A percentile compares a stretch with the other conserved stretches of the same genome.
Conservation (phyloP, 2,797 vertebrate genomes). For the Ptychobarbus kaznakovi region DNA sequence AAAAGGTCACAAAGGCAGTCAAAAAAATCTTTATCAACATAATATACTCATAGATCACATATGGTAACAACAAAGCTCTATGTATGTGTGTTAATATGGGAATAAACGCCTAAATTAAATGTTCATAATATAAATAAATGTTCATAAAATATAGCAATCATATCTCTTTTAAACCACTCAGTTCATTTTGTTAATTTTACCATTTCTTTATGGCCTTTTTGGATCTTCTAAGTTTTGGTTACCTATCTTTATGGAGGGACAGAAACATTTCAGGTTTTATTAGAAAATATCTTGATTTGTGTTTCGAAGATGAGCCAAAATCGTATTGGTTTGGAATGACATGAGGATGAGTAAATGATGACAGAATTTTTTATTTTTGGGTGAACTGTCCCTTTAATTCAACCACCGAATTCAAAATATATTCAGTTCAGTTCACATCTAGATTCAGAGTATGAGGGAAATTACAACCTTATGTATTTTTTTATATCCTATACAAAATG, state of each 20-base stretch:
- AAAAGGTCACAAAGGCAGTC: background rate
- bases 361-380: background rate
- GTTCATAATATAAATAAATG: constrained; percentile 5
- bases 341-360: constrained; percentile 1
- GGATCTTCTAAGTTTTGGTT: background rate
- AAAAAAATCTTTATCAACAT: no score
- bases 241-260: background rate
- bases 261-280: background rate
- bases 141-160: background rate
- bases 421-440: background rate
- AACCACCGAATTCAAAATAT: background rate
- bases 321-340: background rate
- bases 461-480: background rate
- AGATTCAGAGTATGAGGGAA: background rate
- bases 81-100: background rate
- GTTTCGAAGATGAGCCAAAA: background rate
- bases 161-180: background rate
- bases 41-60: background rate
- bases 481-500: constrained; percentile 28
- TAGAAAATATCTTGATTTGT: constrained; percentile 1
- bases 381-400: background rate
- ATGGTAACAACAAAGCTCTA: background rate
- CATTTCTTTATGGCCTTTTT: background rate
- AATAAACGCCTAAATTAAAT: background rate
- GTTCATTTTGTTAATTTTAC: background rate